Conservation (phyloP, 2,797 vertebrate genomes). For the Siniperca obscura region DNA sequence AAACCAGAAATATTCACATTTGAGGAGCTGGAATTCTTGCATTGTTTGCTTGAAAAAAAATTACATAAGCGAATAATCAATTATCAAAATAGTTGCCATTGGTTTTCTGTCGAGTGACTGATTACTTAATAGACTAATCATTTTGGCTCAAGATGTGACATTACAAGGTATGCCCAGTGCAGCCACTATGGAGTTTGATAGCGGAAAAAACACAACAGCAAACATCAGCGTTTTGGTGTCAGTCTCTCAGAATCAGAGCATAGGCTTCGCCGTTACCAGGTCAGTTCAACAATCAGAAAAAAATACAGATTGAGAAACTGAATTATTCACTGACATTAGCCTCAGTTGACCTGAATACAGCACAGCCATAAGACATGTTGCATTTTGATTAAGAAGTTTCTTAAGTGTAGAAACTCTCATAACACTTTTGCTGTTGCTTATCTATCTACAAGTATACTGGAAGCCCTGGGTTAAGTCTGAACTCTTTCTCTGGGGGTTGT, state of each 20-base stretch:
- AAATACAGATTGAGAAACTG: constrained; percentile 2
- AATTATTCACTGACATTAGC: constrained; percentile 10
- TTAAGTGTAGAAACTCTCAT: not conserved
- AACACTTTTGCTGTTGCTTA: not conserved
- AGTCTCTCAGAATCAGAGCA: not conserved
- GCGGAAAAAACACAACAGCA: not conserved
- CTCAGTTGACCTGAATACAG: constrained; percentile 17
- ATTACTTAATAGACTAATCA: not conserved
- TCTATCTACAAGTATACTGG: not conserved
- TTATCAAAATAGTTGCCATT: not conserved
- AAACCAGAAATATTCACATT: not conserved
- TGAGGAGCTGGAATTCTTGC: not conserved
- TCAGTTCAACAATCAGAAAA: not conserved
- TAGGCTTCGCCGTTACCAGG: not conserved
- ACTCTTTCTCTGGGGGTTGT: constrained; percentile 5
- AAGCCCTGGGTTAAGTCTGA: not conserved
- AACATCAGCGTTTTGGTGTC: not conserved
- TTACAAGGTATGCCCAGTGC: not conserved
- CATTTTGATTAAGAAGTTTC: constrained; percentile 6
- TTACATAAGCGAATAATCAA: too few species aligned
- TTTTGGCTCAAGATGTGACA: not conserved
- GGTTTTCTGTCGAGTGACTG: not conserved
- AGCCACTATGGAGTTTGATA: not conserved
- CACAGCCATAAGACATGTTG: not conserved
- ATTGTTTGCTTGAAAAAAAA: too few species aligned